These are phyloP conservation scores for Alaudala cheleensis DNA, from an alignment of 2,113 vertebrate genomes.

Conservation along the genomic window DNA sequence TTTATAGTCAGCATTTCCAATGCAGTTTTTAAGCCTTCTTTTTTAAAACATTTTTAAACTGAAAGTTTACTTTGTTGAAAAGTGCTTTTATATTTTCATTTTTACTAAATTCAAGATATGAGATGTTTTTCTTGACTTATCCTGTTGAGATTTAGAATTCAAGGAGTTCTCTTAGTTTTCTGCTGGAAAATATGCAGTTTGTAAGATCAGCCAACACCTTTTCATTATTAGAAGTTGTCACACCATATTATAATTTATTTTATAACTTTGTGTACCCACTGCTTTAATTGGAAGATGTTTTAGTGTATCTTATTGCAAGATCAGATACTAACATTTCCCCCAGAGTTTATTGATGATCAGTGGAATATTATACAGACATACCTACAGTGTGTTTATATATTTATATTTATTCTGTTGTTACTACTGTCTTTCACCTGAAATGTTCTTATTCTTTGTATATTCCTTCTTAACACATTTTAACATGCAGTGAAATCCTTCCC, in stretches of 20 bases:
- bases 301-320: neutral
- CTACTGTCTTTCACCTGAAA: neutral
- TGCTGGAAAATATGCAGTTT: neutral
- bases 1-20: neutral
- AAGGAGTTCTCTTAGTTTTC: neutral
- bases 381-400: neutral
- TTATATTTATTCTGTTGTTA: neutral
- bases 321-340: neutral
- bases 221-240: neutral
- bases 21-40: neutral
- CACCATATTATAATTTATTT: neutral
- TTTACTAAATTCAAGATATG: neutral
- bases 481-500: neutral
- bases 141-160: neutral
- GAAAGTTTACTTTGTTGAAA: neutral
- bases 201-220: neutral
- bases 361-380: neutral
- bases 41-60: neutral
- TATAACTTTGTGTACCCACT: neutral
- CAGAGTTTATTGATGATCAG: neutral
- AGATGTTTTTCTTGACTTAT: neutral
- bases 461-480: neutral
- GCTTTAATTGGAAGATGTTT: neutral
- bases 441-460: neutral
- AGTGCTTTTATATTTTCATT: neutral